These are phyloP conservation scores for Nothocercus nigrocapillus DNA, from an alignment of 2,113 vertebrate species.

Conservation along the genomic window DNA sequence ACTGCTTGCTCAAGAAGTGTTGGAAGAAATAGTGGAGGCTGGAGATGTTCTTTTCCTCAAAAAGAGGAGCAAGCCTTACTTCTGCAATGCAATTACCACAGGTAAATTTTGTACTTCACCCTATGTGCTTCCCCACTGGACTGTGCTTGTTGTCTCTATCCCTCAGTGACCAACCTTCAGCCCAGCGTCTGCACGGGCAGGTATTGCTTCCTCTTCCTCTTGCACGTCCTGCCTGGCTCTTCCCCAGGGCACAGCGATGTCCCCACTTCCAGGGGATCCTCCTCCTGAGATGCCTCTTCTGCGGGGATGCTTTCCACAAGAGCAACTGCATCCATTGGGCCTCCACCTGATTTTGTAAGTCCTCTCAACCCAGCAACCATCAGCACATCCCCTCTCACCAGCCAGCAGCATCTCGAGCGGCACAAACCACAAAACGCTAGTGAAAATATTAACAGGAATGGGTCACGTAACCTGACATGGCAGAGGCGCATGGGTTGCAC, in stretches of 20 bases:
- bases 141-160: neutral
- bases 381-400: neutral
- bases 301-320: too few species aligned
- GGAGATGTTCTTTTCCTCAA: neutral
- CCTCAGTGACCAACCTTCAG: neutral
- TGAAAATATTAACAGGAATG: neutral
- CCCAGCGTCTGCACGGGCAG: too few species aligned
- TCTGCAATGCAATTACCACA: neutral
- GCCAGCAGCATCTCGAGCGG: neutral
- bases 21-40: neutral
- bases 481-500: rapidly evolving
- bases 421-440: neutral
- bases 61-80: neutral
- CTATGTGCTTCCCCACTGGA: neutral
- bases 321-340: too few species aligned
- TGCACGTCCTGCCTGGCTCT: too few species aligned
- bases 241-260: too few species aligned
- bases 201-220: too few species aligned
- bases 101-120: neutral
- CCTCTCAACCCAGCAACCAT: neutral
- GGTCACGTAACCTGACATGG: neutral
- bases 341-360: neutral
- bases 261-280: too few species aligned
- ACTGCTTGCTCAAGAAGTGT: rapidly evolving
- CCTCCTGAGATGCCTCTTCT: too few species aligned